Conservation (phyloP, 2,113 vertebrate species). For the Ceratotherium simum region DNA sequence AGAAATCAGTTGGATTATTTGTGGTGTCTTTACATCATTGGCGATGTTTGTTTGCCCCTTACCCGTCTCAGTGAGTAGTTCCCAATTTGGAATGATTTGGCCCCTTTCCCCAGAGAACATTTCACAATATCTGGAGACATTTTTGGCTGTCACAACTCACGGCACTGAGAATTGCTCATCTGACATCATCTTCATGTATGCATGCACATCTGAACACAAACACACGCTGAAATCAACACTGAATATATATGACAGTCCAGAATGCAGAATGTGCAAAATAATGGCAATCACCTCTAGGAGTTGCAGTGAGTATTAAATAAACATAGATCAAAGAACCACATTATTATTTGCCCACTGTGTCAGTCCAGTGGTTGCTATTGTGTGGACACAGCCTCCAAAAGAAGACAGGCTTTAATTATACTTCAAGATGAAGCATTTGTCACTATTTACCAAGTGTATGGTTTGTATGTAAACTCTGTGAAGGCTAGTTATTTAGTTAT, state of each 20-base stretch:
- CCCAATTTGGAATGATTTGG: neutral
- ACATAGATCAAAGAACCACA: neutral
- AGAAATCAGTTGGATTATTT: neutral
- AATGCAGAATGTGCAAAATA: neutral
- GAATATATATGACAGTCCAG: neutral
- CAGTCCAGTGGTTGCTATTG: neutral
- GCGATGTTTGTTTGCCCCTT: neutral
- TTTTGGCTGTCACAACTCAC: no score
- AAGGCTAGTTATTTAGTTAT: neutral
- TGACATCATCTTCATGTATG: neutral
- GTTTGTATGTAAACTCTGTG: neutral
- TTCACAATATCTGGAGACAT: neutral
- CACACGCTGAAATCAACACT: rapidly evolving
- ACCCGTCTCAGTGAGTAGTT: neutral
- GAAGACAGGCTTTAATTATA: neutral
- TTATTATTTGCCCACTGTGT: neutral
- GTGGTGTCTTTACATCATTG: neutral
- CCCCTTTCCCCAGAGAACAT: neutral
- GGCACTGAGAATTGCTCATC: neutral
- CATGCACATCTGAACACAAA: neutral
- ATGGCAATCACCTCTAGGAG: rapidly evolving
- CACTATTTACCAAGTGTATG: neutral
- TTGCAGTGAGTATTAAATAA: neutral
- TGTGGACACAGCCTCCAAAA: neutral
- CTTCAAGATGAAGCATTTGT: neutral